These are phyloP conservation scores for Atrichornis clamosus DNA, from an alignment of 2,113 vertebrate genomes.

Conservation along the genomic window DNA sequence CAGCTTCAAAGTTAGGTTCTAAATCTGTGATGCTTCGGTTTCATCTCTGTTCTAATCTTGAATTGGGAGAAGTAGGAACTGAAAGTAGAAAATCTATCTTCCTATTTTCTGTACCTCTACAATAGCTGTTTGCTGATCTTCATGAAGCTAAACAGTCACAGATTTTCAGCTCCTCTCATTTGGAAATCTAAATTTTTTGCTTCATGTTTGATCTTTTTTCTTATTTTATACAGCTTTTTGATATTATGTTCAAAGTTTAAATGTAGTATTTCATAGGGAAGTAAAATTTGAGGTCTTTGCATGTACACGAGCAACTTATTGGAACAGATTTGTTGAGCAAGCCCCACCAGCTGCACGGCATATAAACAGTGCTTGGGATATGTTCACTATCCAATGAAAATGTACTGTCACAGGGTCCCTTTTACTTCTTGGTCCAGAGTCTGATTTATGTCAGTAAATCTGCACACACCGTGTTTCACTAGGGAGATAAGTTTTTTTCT, in stretches of 20 bases:
- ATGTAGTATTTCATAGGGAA: not conserved
- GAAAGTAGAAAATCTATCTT: not conserved
- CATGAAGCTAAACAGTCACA: not conserved
- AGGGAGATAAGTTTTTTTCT: not conserved
- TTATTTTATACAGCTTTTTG: not conserved
- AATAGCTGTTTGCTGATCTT: not conserved
- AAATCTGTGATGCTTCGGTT: not conserved
- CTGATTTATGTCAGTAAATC: not conserved
- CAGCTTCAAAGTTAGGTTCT: not conserved
- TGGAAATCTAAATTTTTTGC: not conserved
- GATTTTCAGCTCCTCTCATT: not conserved
- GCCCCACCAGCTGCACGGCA: not conserved
- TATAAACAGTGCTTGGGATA: not conserved
- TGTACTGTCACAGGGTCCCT: fast-evolving
- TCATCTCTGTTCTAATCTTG: not conserved
- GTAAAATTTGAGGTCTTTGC: not conserved
- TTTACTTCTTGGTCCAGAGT: not conserved
- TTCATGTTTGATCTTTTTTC: not conserved
- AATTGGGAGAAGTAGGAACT: not conserved
- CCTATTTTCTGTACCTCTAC: not conserved
- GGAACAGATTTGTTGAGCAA: not conserved
- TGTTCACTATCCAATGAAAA: not conserved
- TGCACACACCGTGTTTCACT: not conserved
- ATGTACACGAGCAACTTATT: fast-evolving
- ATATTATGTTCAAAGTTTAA: not conserved